These are phyloP conservation scores for Axinella damicornis DNA, from an alignment of 37 sponge, comb jelly and placozoan genomes.

Conservation along the genomic window DNA sequence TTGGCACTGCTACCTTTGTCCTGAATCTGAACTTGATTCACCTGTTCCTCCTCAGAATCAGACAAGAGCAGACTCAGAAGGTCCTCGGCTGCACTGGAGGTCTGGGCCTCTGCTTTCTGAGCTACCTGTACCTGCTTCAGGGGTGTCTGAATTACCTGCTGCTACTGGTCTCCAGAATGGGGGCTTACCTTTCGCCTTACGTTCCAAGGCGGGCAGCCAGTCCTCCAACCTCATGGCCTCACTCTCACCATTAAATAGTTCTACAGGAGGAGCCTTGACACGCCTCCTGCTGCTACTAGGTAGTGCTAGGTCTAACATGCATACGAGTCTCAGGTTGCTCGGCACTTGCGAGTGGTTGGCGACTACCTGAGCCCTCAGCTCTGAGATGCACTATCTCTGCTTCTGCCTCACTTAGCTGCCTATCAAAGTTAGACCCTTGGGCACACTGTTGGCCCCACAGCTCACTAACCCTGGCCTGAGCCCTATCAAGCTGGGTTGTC, in stretches of 20 bases:
- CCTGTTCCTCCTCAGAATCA: conserved; percentile 14
- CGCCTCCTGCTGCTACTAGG: background rate
- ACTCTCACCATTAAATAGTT: conserved; percentile 14
- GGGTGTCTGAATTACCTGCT: background rate
- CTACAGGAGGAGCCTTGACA: conserved; percentile 9
- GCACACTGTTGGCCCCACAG: conserved; percentile 3
- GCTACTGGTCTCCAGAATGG: background rate
- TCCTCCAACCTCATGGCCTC: conserved; percentile 12
- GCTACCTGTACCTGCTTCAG: background rate
- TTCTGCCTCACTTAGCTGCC: background rate
- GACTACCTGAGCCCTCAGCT: conserved; percentile 3
- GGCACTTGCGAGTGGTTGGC: background rate
- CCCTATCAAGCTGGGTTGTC: too few species aligned
- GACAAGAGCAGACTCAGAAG: background rate
- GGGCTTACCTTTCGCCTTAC: background rate
- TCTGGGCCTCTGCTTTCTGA: background rate
- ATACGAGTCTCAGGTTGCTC: background rate
- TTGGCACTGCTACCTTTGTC: conserved; percentile 30
- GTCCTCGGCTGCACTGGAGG: background rate
- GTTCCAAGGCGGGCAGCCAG: conserved; percentile 22
- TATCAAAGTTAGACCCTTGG: background rate
- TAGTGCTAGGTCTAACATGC: background rate
- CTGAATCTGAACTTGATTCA: conserved; percentile 13
- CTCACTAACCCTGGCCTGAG: too few species aligned
- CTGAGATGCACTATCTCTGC: background rate